Conservation (phyloP, 2,113 vertebrate species). For the Perccottus glenii region DNA sequence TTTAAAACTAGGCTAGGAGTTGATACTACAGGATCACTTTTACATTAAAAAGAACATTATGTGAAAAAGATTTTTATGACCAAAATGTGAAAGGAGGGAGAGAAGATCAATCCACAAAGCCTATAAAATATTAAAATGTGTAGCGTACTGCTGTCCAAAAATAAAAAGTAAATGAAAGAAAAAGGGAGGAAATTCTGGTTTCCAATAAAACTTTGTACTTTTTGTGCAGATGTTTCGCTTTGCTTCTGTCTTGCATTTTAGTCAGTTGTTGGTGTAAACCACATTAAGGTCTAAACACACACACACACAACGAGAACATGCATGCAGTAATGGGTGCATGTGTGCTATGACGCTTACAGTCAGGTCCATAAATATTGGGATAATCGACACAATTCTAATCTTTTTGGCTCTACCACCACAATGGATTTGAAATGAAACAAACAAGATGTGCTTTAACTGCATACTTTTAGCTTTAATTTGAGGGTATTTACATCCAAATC, state of each 20-base stretch:
- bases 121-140: conserved; percentile 45
- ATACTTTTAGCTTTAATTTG: too few relatives aligned
- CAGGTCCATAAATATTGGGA: too few relatives aligned
- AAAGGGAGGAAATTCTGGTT: conserved; percentile 7
- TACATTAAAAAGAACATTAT: background rate
- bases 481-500: too few relatives aligned
- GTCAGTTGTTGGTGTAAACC: too few relatives aligned
- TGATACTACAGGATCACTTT: background rate
- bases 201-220: too few relatives aligned
- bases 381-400: too few relatives aligned
- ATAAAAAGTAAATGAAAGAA: conserved; percentile 11
- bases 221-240: too few relatives aligned
- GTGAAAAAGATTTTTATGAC: background rate
- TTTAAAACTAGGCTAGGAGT: conserved; percentile 1
- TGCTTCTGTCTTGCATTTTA: too few relatives aligned
- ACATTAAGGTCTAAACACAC: background rate
- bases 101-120: conserved; percentile 30
- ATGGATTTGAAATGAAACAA: too few relatives aligned
- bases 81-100: background rate
- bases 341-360: background rate
- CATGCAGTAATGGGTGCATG: background rate
- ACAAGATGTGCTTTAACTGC: too few relatives aligned
- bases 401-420: too few relatives aligned
- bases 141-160: conserved; percentile 21
- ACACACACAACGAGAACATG: conserved; percentile 7